A percentile compares a stretch with the other conserved stretches of the same genome.
These are phyloP conservation scores for Trachythela sp. DNA, from an alignment of 64 coral and sea anemone genomes.

Conservation along the genomic window DNA sequence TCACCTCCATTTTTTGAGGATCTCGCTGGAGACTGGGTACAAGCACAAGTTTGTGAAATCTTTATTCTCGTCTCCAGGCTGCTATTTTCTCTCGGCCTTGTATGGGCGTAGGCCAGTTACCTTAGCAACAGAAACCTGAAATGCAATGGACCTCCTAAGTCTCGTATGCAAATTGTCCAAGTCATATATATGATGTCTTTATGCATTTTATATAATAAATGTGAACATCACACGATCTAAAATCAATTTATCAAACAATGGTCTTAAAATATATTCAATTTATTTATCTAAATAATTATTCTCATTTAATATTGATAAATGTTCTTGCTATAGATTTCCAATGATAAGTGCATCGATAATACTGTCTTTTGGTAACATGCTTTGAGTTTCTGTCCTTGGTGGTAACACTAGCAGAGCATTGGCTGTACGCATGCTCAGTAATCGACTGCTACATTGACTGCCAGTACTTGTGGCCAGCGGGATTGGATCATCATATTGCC, in stretches of 20 bases:
- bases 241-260: no score
- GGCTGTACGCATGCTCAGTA: conserved; percentile 91
- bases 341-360: conserved; percentile 78
- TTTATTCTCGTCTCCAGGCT: background rate
- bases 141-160: no score
- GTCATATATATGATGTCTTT: no score
- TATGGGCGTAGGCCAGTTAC: background rate
- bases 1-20: background rate
- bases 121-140: no score
- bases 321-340: conserved; percentile 16
- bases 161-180: no score
- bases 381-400: conserved; percentile 51
- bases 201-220: no score
- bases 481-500: conserved; percentile 71
- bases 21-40: background rate
- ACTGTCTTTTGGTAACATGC: conserved; percentile 37
- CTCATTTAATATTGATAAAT: background rate
- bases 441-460: conserved; percentile 93
- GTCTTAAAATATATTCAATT: no score
- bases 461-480: conserved; percentile 75
- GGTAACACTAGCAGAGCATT: conserved; percentile 85
- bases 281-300: background rate
- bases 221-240: no score
- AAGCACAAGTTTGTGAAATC: background rate
- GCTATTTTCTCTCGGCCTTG: background rate